Evolutionary conservation across 2,113 vertebrate genomes (phyloP), one percentile per base, ranked within the genome.

Genomic region (Cyphomyrus discorhynchus): DNA sequence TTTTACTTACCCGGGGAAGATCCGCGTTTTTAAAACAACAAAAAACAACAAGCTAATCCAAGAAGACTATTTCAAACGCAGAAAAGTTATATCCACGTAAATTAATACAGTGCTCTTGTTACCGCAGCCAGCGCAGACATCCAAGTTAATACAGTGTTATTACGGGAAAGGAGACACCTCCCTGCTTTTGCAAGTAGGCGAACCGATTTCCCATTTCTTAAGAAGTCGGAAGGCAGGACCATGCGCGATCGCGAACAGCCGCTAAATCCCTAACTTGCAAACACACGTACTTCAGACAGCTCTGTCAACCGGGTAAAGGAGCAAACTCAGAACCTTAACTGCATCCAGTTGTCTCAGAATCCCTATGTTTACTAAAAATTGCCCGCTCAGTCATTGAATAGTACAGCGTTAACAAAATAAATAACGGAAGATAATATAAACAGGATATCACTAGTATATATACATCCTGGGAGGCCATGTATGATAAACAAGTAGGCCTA

Each of bases 131-230:
- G 21, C 42, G 82, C 45, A 47, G 82, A 46, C 9, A 13, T 47
- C 45, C 82, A 46, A 45, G 82, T 47, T 84, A 84, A 84, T 46
- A 46, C 21, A 24, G 82, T 3, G 45, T 46, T 84, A 24, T 84
- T 45, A 19, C 39, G 46, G 46, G 31, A 35, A 35, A 19, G 10
- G 85, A 53, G 85, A 56, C 85, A 87, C 85, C 85, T 87, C 85
- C 85, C 85, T 87, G 47, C 5, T 52, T 27, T 31, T 31, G 84
- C 46, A 27, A 46, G 47, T 27, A 50, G 84, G 84, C 62, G 62
- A 70, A 82, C 35, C 84, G 47, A 53, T 56, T 87, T 87, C 85
- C 85, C 85, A 19, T 8, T 46, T 84, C 82, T 84, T 47, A 84
- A 45, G 39, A 21, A 9, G 31, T 82, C 42, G 19, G 77, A 15